These are phyloP conservation scores for Menidia menidia DNA, from an alignment of 2,797 vertebrate species.

Conservation along the genomic window DNA sequence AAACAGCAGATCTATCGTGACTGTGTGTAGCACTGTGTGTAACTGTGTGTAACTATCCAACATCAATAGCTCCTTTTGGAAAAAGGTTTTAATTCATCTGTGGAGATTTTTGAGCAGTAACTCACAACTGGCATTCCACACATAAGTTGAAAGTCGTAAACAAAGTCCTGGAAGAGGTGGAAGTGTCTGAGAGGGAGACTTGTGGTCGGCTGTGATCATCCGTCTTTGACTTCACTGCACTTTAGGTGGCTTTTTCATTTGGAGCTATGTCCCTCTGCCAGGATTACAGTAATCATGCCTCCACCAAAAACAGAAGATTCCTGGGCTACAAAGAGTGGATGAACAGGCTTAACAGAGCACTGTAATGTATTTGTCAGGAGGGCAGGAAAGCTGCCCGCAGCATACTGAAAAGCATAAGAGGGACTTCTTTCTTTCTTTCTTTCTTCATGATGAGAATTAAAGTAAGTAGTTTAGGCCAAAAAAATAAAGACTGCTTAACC, in stretches of 20 bases:
- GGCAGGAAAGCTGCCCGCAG: conserved; percentile 25
- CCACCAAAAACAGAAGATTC: conserved; percentile 41
- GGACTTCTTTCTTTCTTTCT: not conserved
- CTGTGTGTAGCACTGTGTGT: not conserved
- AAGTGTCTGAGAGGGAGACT: conserved; percentile 25
- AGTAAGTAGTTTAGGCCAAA: not conserved
- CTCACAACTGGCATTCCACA: conserved; percentile 70
- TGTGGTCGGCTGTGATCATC: conserved; percentile 27
- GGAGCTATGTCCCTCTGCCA: conserved; percentile 32
- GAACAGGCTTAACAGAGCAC: conserved; percentile 45
- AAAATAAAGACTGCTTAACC: not conserved
- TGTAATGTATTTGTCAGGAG: conserved; percentile 23
- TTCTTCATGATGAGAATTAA: not conserved
- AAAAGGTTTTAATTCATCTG: conserved; percentile 23
- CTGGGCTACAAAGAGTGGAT: conserved; percentile 38
- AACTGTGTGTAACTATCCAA: conserved; percentile 6
- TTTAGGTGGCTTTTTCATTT: conserved; percentile 34
- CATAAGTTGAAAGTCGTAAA: conserved; percentile 57
- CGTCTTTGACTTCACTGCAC: conserved; percentile 37
- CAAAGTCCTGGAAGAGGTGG: conserved; percentile 52
- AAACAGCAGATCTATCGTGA: conserved; percentile 5
- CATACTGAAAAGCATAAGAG: conserved; percentile 35
- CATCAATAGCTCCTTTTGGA: conserved; percentile 5
- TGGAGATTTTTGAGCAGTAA: conserved; percentile 40
- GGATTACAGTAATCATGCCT: conserved; percentile 54